These are phyloP conservation scores for Nephrotoma flavescens DNA, from an alignment of 2,888 invertebrate species.

Conservation along the genomic window DNA sequence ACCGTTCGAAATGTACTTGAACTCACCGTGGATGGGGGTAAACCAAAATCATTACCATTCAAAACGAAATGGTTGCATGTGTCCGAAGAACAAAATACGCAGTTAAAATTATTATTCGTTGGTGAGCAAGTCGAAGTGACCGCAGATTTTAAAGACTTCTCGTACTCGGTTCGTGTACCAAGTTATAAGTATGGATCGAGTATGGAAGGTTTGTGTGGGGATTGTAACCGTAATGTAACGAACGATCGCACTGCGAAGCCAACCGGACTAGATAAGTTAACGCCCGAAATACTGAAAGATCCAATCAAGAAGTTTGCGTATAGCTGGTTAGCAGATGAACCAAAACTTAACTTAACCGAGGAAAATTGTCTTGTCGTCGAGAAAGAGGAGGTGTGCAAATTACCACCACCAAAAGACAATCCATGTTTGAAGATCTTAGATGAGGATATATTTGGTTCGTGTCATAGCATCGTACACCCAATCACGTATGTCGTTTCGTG, in stretches of 20 bases:
- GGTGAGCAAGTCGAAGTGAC: conserved; percentile 57
- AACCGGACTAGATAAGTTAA: conserved; percentile 20
- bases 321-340: conserved; percentile 40
- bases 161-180: conserved; percentile 47
- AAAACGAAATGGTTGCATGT: conserved; percentile 48
- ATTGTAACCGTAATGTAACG: conserved; percentile 45
- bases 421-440: conserved; percentile 51
- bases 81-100: conserved; percentile 40
- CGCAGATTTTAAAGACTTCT: conserved; percentile 32
- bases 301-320: conserved; percentile 32
- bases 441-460: conserved; percentile 39
- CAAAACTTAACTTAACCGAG: conserved; percentile 34
- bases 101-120: conserved; percentile 45
- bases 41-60: conserved; percentile 31
- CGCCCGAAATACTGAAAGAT: conserved; percentile 5
- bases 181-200: conserved; percentile 55
- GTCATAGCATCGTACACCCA: conserved; percentile 59
- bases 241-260: conserved; percentile 42
- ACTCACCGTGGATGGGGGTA: conserved; percentile 26
- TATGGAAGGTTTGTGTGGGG: conserved; percentile 70
- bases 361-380: conserved; percentile 32
- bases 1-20: conserved; percentile 22
- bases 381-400: conserved; percentile 34
- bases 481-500: conserved; percentile 51
- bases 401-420: conserved; percentile 44